phyloP scores from a whole-genome alignment of 35 echinoderm and acorn worm genomes.

The Hemicentrotus pulcherrimus region DNA sequence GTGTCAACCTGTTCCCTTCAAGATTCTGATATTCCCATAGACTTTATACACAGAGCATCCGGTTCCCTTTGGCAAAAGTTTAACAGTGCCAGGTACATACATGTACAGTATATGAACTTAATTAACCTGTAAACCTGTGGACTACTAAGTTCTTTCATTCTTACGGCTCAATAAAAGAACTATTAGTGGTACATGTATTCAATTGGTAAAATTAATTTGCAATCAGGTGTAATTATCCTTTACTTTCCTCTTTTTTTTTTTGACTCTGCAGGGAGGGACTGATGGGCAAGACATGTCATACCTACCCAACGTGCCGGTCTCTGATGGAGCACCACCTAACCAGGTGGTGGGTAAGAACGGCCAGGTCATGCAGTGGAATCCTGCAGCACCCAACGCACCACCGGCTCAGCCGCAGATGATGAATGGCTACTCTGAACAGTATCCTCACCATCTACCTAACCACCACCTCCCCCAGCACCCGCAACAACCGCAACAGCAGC shows the following conservation, averaged over 20 bases:
- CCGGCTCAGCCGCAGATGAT: constrained; percentile 30
- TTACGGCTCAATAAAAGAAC: too few relatives aligned
- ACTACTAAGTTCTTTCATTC: too few relatives aligned
- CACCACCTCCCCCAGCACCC: constrained; percentile 17
- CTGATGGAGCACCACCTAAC: constrained; percentile 6
- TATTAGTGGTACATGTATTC: too few relatives aligned
- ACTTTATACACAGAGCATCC: too few relatives aligned
- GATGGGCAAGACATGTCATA: constrained; percentile 27
- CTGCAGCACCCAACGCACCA: not conserved
- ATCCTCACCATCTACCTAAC: constrained; percentile 38
- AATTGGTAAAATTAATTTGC: too few relatives aligned
- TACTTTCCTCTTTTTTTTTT: not conserved
- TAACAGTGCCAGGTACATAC: too few relatives aligned
- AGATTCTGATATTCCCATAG: too few relatives aligned
- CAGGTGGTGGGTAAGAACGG: constrained; percentile 23
- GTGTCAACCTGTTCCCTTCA: too few relatives aligned
- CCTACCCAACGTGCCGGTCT: not conserved
- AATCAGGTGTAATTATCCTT: not conserved
- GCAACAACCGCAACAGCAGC: not conserved
- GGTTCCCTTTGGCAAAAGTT: too few relatives aligned
- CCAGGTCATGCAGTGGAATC: constrained; percentile 27
- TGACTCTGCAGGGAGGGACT: not conserved
- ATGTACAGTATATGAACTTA: too few relatives aligned
- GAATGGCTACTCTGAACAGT: constrained; percentile 20
- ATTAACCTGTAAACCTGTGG: too few relatives aligned